Evolutionary conservation across 2,888 invertebrate genomes (phyloP), one percentile per base, ranked within the genome.

Genomic region (Drosophila subsilvestris): DNA sequence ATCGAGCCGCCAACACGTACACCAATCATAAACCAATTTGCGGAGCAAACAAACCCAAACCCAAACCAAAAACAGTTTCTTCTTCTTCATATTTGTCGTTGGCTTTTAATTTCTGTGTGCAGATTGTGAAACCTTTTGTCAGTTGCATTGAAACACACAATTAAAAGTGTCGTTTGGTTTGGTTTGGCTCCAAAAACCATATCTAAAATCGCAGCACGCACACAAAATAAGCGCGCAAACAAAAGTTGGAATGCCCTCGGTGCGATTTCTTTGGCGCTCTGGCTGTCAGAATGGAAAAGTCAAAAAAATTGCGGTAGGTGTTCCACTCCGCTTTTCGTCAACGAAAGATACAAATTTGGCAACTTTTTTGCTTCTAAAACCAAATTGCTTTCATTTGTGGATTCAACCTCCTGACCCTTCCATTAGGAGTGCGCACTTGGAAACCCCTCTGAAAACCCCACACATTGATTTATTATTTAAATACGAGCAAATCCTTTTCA

Each of bases 181-280:
- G n/a, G n/a, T n/a, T n/a, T n/a, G 37, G 56, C 55, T 51, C 20
- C 61, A 51, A 50, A 48, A 62, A 43, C 63, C 58, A 63, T n/a
- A 50, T 71, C 45, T 59, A 14, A 54, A 63, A 54, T 63, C 67
- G 58, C 47, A 17, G 58, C 58, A 68, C 67, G 67, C 69, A 66
- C 37, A 43, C 63, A 57, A 58, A 43, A 47, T 20, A 12, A n/a
- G n/a, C 29, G 10, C 12, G 32, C 32, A 32, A 32, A 32, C 12
- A 32, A 14, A 32, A 43, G 25, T 55, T 32, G 79, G 73, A 68
- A 91, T 91, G 91, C 91, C 91, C 62, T 88, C 91, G 32, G 78
- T 85, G 79, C 88, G 91, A 18, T 90, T 89, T 62, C 80, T 89
- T 66, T 82, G 87, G 74, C 81, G 80, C 43, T 89, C 90, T 69